Percentiles rank a stretch among this genome's conserved stretches.
Conservation (phyloP, 2,113 vertebrate genomes). For the Egretta garzetta region DNA sequence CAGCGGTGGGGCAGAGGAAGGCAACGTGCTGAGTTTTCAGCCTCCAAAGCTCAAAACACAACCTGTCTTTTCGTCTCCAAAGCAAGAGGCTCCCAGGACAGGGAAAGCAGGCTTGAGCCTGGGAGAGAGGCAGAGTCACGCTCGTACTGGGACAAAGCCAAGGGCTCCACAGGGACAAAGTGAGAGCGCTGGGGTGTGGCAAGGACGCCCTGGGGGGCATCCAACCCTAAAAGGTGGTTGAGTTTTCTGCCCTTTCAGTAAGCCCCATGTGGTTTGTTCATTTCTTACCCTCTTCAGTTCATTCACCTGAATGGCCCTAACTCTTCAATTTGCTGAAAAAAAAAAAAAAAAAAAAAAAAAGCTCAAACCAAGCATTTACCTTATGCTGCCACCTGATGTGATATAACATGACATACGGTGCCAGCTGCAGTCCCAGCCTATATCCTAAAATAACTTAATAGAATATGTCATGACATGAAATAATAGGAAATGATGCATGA, state of each 20-base stretch:
- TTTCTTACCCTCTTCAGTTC: not conserved
- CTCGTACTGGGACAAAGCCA: accelerated
- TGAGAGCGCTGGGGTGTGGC: accelerated
- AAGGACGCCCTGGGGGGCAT: not conserved
- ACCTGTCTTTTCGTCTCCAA: not conserved
- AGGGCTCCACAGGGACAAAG: not conserved
- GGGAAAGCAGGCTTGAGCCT: not conserved
- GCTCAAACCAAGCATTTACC: not conserved
- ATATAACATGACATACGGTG: not conserved
- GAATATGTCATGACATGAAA: constrained; percentile 40
- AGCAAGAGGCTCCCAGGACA: not conserved
- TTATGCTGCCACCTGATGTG: constrained; percentile 37
- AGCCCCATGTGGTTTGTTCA: not conserved
- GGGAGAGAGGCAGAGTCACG: not conserved
- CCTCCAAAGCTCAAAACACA: not conserved
- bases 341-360: not conserved
- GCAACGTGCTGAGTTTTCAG: not conserved
- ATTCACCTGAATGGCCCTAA: not conserved
- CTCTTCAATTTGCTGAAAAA: not conserved
- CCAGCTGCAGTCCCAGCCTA: constrained; percentile 6
- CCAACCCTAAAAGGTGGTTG: not conserved
- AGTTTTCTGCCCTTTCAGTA: not conserved
- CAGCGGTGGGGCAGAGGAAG: not conserved
- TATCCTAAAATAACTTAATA: constrained; percentile 43
- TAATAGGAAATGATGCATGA: constrained; percentile 42